Percentiles rank a stretch among this genome's conserved stretches.
Evolutionary conservation across 92 coral and sea anemone genomes (phyloP).

Genomic region (Parazoanthus darwini): DNA sequence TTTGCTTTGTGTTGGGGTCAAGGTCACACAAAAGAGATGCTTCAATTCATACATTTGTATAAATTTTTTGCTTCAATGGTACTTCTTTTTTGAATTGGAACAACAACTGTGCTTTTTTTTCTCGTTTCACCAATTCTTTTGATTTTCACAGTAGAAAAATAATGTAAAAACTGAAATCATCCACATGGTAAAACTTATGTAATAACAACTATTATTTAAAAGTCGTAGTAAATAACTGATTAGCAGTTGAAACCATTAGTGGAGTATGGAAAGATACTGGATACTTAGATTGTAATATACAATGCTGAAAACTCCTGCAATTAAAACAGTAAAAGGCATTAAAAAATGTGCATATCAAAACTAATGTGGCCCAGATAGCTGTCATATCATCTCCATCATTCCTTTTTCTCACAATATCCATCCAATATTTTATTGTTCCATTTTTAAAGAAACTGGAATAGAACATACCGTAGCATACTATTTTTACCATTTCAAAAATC

Average conservation of each 20-base stretch:
- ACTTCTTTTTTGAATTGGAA: too few species aligned
- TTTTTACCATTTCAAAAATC: background rate
- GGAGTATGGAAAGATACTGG: background rate
- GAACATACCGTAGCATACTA: slow-evolving; percentile 1
- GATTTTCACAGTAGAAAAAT: background rate
- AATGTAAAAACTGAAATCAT: too few species aligned
- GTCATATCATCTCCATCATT: background rate
- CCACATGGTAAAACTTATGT: too few species aligned
- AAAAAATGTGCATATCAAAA: background rate
- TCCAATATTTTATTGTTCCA: slow-evolving; percentile 8
- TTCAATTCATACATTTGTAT: too few species aligned
- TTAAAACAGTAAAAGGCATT: background rate
- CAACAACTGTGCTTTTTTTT: background rate
- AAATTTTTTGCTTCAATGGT: too few species aligned
- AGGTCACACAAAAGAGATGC: too few species aligned
- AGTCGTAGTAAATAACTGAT: background rate
- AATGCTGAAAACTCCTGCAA: slow-evolving; percentile 13
- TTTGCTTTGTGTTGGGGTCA: too few species aligned
- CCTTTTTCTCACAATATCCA: slow-evolving; percentile 2
- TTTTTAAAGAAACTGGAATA: slow-evolving; percentile 10
- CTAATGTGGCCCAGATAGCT: too few species aligned
- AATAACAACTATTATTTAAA: background rate
- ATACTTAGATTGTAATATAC: background rate
- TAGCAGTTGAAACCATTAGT: too few species aligned
- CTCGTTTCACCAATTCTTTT: background rate